phyloP scores from a whole-genome alignment of 2,113 vertebrate species.

The Butastur rufipennis region DNA sequence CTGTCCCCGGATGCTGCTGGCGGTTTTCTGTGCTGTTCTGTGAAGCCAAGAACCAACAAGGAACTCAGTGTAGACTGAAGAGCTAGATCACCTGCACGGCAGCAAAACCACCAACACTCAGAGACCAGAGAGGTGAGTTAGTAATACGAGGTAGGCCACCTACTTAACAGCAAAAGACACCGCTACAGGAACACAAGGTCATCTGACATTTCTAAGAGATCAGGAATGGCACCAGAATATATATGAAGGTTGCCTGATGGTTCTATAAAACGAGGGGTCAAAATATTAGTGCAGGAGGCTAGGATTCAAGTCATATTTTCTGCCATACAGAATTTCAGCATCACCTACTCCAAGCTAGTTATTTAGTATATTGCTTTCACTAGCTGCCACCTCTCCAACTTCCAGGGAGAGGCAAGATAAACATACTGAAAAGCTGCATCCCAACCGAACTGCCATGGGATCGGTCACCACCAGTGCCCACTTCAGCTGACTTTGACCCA shows the following conservation, averaged over 20 bases:
- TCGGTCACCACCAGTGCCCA: neutral
- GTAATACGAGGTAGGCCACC: neutral
- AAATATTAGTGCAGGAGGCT: neutral
- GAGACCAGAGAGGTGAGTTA: neutral
- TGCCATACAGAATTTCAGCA: neutral
- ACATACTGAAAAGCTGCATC: neutral
- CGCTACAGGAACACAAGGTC: neutral
- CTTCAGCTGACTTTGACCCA: neutral
- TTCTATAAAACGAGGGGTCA: neutral
- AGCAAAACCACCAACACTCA: neutral
- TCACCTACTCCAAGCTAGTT: neutral
- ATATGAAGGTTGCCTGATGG: neutral
- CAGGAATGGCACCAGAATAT: neutral
- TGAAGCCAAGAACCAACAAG: neutral
- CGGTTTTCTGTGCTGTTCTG: neutral
- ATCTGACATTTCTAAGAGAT: neutral
- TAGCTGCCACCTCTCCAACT: neutral
- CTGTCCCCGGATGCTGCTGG: neutral
- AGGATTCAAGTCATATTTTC: neutral
- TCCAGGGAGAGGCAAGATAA: neutral
- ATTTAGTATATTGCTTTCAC: neutral
- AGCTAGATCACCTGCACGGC: neutral
- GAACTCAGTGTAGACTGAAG: neutral
- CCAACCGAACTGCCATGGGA: neutral
- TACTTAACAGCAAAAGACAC: neutral